These are phyloP conservation scores for Edolisoma coerulescens DNA, from an alignment of 2,113 vertebrate genomes.

Conservation along the genomic window DNA sequence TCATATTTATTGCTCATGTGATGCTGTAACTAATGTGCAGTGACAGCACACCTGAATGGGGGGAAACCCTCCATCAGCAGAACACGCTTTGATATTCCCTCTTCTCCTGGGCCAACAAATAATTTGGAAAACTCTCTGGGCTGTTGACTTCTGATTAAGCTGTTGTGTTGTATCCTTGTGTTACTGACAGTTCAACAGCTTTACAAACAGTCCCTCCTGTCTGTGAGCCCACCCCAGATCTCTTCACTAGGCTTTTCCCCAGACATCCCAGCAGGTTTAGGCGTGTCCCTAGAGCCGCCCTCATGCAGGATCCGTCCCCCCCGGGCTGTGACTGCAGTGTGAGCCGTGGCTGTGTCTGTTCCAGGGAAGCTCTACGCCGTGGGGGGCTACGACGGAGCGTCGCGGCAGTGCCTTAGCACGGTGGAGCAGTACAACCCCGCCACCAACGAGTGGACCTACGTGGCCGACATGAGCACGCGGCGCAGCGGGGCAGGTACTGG, in stretches of 20 bases:
- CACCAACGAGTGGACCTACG: constrained; percentile 88
- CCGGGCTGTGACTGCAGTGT: rapidly evolving
- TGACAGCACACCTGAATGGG: not conserved
- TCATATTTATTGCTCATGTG: not conserved
- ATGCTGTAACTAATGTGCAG: not conserved
- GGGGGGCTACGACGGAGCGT: constrained; percentile 92
- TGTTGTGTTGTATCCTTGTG: not conserved
- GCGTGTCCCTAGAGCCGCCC: not conserved
- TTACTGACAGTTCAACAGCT: not conserved
- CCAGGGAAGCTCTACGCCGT: constrained; percentile 92
- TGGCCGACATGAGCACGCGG: constrained; percentile 95
- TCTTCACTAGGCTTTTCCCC: not conserved
- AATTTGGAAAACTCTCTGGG: not conserved
- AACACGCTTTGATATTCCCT: not conserved
- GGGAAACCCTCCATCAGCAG: not conserved
- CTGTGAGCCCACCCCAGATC: not conserved
- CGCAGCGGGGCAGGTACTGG: constrained; percentile 91
- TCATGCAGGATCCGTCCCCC: not conserved
- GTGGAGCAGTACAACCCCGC: constrained; percentile 93
- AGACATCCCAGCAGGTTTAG: not conserved
- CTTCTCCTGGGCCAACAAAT: not conserved
- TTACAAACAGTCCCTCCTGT: not conserved
- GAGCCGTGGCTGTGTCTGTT: not conserved
- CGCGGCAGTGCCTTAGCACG: constrained; percentile 94
- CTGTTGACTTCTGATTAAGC: not conserved